Conservation (phyloP, 2,113 vertebrate genomes). For the Peromyscus californicus region DNA sequence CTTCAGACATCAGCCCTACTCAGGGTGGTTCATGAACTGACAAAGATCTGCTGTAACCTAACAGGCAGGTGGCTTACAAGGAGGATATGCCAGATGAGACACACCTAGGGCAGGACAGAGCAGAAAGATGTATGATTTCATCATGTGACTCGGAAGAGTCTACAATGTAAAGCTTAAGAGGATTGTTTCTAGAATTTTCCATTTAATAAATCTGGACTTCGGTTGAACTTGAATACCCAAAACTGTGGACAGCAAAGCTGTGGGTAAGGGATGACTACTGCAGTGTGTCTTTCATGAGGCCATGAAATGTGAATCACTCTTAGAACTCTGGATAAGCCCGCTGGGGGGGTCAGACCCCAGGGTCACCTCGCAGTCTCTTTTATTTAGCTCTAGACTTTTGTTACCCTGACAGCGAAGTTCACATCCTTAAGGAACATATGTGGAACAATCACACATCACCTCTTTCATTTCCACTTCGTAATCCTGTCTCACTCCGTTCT, state of each 20-base stretch:
- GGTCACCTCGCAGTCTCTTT: not conserved
- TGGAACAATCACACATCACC: conserved; percentile 85
- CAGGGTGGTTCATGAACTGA: not conserved
- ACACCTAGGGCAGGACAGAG: not conserved
- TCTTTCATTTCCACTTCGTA: conserved; percentile 92
- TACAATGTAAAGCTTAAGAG: not conserved
- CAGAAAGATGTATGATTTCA: not conserved
- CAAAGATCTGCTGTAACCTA: not conserved
- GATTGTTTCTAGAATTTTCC: not conserved
- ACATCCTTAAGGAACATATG: fast-evolving
- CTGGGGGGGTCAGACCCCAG: not conserved
- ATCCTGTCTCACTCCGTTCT: conserved; percentile 88
- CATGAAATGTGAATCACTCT: not conserved
- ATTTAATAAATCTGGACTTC: not conserved
- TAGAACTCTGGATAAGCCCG: not conserved
- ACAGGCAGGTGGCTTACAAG: not conserved
- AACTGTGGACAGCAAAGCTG: not conserved
- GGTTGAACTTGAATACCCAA: not conserved
- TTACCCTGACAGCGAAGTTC: fast-evolving
- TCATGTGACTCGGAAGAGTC: not conserved
- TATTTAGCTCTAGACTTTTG: not conserved
- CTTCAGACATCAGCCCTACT: not conserved
- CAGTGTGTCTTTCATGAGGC: not conserved
- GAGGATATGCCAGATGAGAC: fast-evolving
- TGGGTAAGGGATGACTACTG: no score